These are phyloP conservation scores for Xanthorhoe spadicearia DNA, from an alignment of 2,888 invertebrate genomes.

Conservation along the genomic window DNA sequence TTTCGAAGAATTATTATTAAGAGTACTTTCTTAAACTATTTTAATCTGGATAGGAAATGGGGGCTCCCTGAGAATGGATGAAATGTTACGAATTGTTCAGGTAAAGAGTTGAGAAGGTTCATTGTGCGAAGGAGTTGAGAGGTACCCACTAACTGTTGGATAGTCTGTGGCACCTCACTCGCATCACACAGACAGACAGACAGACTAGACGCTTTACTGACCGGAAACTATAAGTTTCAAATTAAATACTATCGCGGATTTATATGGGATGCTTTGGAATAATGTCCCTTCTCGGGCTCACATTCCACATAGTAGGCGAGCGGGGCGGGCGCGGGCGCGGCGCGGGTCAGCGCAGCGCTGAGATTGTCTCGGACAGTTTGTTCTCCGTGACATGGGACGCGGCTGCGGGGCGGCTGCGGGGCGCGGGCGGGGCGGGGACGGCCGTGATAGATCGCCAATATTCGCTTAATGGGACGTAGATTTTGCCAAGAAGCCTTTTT, in stretches of 20 bases:
- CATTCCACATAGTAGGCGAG: neutral
- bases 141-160: too few relatives aligned
- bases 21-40: slow-evolving; percentile 18
- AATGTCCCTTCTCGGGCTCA: neutral
- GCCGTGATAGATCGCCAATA: slow-evolving; percentile 44
- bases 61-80: neutral
- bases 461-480: slow-evolving; percentile 39
- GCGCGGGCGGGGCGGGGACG: slow-evolving; percentile 10
- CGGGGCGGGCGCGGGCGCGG: neutral
- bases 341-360: slow-evolving; percentile 22
- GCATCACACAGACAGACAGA: too few relatives aligned
- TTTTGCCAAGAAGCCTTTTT: slow-evolving; percentile 39
- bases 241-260: neutral
- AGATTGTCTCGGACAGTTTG: slow-evolving; percentile 28
- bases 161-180: too few relatives aligned
- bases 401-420: slow-evolving; percentile 9
- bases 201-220: too few relatives aligned
- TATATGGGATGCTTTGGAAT: neutral
- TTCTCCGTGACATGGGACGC: slow-evolving; percentile 31
- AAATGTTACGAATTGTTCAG: slow-evolving; percentile 2
- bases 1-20: slow-evolving; percentile 1
- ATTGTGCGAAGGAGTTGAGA: too few relatives aligned
- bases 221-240: neutral
- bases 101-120: neutral
- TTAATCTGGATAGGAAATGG: slow-evolving; percentile 17